Percentiles rank a stretch among this genome's conserved stretches.
Evolutionary conservation across 2,113 vertebrate species (phyloP).

Genomic region (Triplophysa tibetana): DNA sequence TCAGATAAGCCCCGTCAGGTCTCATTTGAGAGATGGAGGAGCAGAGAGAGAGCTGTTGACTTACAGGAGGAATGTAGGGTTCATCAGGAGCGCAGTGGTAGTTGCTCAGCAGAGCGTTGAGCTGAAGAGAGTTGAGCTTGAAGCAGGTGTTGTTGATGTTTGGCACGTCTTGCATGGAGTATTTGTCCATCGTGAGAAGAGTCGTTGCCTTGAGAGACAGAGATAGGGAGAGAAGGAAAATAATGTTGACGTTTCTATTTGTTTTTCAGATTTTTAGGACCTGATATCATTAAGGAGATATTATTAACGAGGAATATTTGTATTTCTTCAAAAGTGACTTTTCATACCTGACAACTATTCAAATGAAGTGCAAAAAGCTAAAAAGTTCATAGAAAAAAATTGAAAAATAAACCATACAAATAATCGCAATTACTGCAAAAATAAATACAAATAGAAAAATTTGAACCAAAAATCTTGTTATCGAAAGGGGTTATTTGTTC

Average conservation of each 20-base stretch:
- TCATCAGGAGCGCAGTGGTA: slow-evolving; percentile 97
- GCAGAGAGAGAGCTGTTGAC: slow-evolving; percentile 41
- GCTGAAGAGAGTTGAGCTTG: slow-evolving; percentile 95
- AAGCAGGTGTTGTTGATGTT: slow-evolving; percentile 97
- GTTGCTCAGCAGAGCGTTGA: slow-evolving; percentile 91
- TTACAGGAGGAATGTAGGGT: slow-evolving; percentile 92
- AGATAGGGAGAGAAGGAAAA: not conserved
- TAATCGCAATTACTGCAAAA: too few relatives aligned
- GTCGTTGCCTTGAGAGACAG: slow-evolving; percentile 86
- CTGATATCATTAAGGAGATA: too few relatives aligned
- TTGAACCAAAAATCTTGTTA: too few relatives aligned
- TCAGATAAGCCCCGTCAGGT: not conserved
- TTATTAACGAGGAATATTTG: too few relatives aligned
- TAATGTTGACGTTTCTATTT: not conserved
- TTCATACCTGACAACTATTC: too few relatives aligned
- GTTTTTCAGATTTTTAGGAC: too few relatives aligned
- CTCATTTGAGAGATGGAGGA: not conserved
- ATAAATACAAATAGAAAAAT: too few relatives aligned
- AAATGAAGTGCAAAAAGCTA: too few relatives aligned
- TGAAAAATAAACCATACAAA: too few relatives aligned
- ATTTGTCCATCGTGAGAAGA: slow-evolving; percentile 97
- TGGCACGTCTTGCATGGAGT: slow-evolving; percentile 88
- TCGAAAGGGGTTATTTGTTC: too few relatives aligned
- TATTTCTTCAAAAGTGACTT: too few relatives aligned
- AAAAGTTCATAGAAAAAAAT: too few relatives aligned